Base-by-base conservation (phyloP, 2,888 invertebrate genomes). In the Diachrysia chrysitis region DNA sequence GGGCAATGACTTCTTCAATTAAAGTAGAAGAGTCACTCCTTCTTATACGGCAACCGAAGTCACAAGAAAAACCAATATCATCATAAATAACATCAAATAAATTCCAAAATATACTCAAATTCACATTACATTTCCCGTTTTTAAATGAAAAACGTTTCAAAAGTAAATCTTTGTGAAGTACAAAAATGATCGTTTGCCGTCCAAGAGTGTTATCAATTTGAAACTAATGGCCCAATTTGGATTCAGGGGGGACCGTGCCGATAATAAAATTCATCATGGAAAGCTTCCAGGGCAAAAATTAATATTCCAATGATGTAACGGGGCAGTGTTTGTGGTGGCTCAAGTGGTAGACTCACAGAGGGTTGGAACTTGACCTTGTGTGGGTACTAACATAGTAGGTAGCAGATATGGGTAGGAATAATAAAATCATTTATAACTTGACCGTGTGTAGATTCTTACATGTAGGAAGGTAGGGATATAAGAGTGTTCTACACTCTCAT, bases 261-360 rank as follows among this genome's bases (percentile, higher is more conserved):
- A 93, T 94, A 93, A 92, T 94, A 94, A 94, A 94, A 94, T 93
- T 94, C 94, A 94, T 94, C 93, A 92, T 87, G 89, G 83, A 90
- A 90, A 89, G 90, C 90, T 92, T 90, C 90, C 91, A 88, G 89
- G 89, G 91, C 91, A 92, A 93, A 92, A 94, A 94, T 94, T 94
- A 94, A 94, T 94, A 94, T 94, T 94, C 94, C 89, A 87, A 92
- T 93, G 93, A 94, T 92, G 93, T 94, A 90, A 93, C 92, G 89
- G 90, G 88, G 89, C 90, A 89, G 83, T 89, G 86, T 87, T 87
- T 75, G 79, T 66, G 63, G 70, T 61, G 70, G 83, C 25, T 3
- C 68, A 81, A 87, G 82, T 42, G 19, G 62, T n/a, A 35, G 67
- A 62, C 53, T 51, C 0, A 14, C 21, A 70, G 76, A 75, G 55